Conservation (phyloP, 1,140 invertebrate species). For the Drosophila neocordata region DNA sequence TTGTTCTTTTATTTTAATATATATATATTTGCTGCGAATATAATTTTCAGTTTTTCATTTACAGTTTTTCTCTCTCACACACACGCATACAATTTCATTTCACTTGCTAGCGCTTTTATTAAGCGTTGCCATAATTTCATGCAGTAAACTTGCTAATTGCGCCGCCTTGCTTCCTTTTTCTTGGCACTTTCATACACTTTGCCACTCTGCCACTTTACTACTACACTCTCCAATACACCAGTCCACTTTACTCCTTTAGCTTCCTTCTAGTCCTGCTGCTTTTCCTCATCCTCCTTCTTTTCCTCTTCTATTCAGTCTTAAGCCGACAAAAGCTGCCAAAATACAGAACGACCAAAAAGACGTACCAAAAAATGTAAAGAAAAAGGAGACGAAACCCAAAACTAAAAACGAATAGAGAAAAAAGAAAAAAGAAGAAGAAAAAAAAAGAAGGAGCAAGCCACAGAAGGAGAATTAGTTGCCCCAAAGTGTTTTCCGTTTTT, state of each 20-base stretch:
- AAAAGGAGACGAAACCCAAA: slow-evolving; percentile 15
- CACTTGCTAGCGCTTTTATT: slow-evolving; percentile 56
- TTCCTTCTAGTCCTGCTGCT: too few relatives aligned
- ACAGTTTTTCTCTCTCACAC: neutral
- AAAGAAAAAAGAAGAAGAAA: slow-evolving; percentile 18
- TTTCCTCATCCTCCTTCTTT: too few relatives aligned
- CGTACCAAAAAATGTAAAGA: slow-evolving; percentile 52
- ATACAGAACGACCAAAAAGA: slow-evolving; percentile 7
- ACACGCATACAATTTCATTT: neutral
- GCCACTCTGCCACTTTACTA: slow-evolving; percentile 24
- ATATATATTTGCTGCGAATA: slow-evolving; percentile 29
- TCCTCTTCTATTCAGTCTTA: slow-evolving; percentile 44
- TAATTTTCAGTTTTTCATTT: slow-evolving; percentile 15
- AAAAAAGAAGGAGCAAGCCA: slow-evolving; percentile 21
- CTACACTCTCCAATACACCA: slow-evolving; percentile 18
- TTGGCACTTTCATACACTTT: slow-evolving; percentile 49
- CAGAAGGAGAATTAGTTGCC: slow-evolving; percentile 66
- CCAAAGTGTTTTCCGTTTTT: slow-evolving; percentile 80
- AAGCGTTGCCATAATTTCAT: slow-evolving; percentile 79
- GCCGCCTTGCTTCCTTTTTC: slow-evolving; percentile 65
- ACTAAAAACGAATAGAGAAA: neutral
- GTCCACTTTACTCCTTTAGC: slow-evolving; percentile 10
- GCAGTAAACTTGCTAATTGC: slow-evolving; percentile 81
- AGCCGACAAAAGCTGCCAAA: slow-evolving; percentile 68
- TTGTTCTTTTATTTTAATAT: slow-evolving; percentile 47